These are phyloP conservation scores for Drosophila algonquin DNA, from an alignment of 2,888 invertebrate genomes.

Conservation along the genomic window DNA sequence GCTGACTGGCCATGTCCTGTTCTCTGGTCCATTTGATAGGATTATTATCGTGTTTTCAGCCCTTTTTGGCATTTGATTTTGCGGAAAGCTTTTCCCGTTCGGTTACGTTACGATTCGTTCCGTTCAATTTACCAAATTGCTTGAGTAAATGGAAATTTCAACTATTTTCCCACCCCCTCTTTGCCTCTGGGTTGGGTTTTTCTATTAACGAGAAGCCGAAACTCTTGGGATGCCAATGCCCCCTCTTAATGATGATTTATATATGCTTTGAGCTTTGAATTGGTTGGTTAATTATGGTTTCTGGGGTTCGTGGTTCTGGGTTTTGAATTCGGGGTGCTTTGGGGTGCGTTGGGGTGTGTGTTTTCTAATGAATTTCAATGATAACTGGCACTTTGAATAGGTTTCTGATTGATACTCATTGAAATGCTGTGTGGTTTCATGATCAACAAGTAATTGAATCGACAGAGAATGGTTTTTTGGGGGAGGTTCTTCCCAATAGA, in stretches of 20 bases:
- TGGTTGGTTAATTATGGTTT: slow-evolving; percentile 51
- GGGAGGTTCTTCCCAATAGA: slow-evolving; percentile 7
- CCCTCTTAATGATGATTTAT: slow-evolving; percentile 67
- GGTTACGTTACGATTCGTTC: slow-evolving; percentile 51
- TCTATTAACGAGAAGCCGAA: slow-evolving; percentile 32
- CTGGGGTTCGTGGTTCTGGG: not conserved
- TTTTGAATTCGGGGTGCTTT: not conserved
- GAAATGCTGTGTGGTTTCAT: slow-evolving; percentile 36
- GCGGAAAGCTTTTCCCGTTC: slow-evolving; percentile 45
- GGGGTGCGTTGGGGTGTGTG: slow-evolving; percentile 17
- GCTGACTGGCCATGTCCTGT: slow-evolving; percentile 18
- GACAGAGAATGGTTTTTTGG: not conserved
- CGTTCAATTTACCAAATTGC: slow-evolving; percentile 72
- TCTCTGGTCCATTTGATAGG: slow-evolving; percentile 68
- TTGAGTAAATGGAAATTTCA: slow-evolving; percentile 63
- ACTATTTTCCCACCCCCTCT: slow-evolving; percentile 36
- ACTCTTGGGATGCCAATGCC: slow-evolving; percentile 24
- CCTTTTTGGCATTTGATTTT: slow-evolving; percentile 62
- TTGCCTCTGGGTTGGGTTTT: slow-evolving; percentile 13
- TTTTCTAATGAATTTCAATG: slow-evolving; percentile 51
- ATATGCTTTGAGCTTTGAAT: slow-evolving; percentile 46
- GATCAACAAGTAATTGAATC: slow-evolving; percentile 23
- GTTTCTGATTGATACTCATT: slow-evolving; percentile 41
- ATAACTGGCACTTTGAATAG: slow-evolving; percentile 42
- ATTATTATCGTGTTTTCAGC: slow-evolving; percentile 74